phyloP scores from a whole-genome alignment of 2,113 vertebrate genomes.

The Tamias sibiricus region DNA sequence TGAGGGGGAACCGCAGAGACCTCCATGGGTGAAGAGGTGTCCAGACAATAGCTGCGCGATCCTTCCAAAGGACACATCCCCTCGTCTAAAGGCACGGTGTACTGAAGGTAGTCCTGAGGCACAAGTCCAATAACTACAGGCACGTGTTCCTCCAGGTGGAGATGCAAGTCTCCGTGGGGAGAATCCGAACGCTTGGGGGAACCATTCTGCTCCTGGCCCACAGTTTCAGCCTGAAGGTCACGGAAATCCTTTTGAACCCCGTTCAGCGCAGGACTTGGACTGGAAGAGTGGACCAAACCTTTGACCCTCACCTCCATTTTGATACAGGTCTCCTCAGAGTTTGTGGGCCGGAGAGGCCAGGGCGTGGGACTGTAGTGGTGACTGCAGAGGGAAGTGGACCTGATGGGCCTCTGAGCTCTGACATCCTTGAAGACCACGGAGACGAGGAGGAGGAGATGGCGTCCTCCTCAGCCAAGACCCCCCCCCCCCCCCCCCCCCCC shows the following conservation, averaged over 20 bases:
- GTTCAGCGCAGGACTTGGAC: conserved; percentile 94
- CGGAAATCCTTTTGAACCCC: conserved; percentile 95
- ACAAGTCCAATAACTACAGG: conserved; percentile 97
- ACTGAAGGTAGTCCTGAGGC: conserved; percentile 99
- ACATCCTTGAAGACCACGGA: conserved; percentile 94
- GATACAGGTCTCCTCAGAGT: conserved; percentile 96
- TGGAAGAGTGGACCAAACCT: conserved; percentile 96
- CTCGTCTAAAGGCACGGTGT: conserved; percentile 99
- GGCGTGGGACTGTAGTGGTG: conserved; percentile 99
- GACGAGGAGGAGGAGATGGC: conserved; percentile 96
- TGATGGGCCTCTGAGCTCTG: conserved; percentile 94
- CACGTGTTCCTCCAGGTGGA: conserved; percentile 96
- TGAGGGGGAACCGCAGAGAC: conserved; percentile 90
- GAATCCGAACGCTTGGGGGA: conserved; percentile 91
- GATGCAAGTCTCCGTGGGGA: conserved; percentile 92
- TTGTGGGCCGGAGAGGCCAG: conserved; percentile 95
- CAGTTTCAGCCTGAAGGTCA: conserved; percentile 92
- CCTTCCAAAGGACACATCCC: conserved; percentile 96
- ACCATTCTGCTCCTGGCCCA: conserved; percentile 91
- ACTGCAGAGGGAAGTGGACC: conserved; percentile 95
- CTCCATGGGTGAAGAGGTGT: conserved; percentile 96
- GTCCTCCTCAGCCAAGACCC: conserved; percentile 93
- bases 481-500: too few species aligned
- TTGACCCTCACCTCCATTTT: conserved; percentile 98
- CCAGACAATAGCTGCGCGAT: conserved; percentile 93